Evolutionary conservation across 2,797 vertebrate genomes (phyloP), one percentile per base, ranked within the genome.

Genomic region (Novumbra hubbsi): DNA sequence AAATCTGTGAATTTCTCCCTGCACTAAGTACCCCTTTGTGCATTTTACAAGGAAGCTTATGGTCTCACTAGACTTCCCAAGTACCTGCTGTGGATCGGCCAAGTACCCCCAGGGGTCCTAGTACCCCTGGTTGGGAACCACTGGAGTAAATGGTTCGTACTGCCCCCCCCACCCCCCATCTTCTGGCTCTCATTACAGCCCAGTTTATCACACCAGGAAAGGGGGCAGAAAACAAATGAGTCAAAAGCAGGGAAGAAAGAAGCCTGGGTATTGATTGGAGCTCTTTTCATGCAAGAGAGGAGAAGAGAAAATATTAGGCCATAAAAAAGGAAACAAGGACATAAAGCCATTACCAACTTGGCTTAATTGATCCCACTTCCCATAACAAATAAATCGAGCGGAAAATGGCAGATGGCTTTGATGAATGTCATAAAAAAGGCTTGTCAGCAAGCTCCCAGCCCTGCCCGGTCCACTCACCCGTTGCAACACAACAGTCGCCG

Each of bases 361-460:
- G 92, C 92, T 92, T 93, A 94, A 94, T 94, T 94, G 94, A 94
- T 94, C 92, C 85, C 88, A 88, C 90, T 90, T 91, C 92, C 92
- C 91, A 91, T 92, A 92, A 91, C 89, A 90, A 92, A 92, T 94
- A 93, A 94, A 94, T 93, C 93, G 93, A 91, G 91, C 87, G 90
- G 92, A 94, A 94, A 94, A 94, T 93, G 91, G 91, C 93, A 93
- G 92, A 94, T 93, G 92, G 93, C 89, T 92, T 90, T 92, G 89
- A 93, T 92, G 90, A 90, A 90, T 88, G 87, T 91, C 90, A 91
- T 93, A 94, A 93, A 93, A 90, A 71, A 87, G 88, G 87, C 82
- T 91, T 89, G 92, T 93, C 92, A 93, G 92, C 91, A 90, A 81
- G 88, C 71, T 80, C 81, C 30, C 67, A 77, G 85, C 45, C 78